Evolutionary conservation across 2,797 vertebrate genomes (phyloP).

Genomic region (Oryzias dopingdopingensis): DNA sequence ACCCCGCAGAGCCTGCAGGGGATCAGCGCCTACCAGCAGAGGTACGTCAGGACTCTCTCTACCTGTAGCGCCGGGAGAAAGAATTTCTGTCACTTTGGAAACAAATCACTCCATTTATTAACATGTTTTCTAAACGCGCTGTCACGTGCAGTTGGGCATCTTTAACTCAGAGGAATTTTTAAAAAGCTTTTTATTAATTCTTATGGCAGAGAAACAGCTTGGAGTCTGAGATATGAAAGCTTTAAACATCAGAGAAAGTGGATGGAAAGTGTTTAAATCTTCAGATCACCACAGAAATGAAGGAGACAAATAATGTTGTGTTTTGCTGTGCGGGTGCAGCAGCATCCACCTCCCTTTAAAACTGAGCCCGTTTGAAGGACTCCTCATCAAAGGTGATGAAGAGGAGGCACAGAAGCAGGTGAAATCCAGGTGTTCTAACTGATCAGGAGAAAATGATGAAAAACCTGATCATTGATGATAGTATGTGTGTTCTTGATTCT

Average conservation of each 20-base stretch:
- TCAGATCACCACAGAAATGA: too few relatives aligned
- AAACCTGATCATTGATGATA: too few relatives aligned
- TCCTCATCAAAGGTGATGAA: neutral
- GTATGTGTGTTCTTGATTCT: too few relatives aligned
- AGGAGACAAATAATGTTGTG: too few relatives aligned
- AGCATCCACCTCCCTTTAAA: too few relatives aligned
- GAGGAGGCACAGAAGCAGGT: neutral
- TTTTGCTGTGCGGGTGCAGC: too few relatives aligned
- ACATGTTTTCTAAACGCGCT: neutral
- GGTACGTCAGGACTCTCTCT: constrained; percentile 78
- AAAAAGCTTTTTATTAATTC: neutral
- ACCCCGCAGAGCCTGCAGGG: constrained; percentile 92
- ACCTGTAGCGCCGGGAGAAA: constrained; percentile 36
- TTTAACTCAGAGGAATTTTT: constrained; percentile 37
- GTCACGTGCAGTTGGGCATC: constrained; percentile 30
- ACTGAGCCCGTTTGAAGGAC: too few relatives aligned
- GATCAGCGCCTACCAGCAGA: constrained; percentile 93
- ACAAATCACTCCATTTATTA: neutral
- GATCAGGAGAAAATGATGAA: too few relatives aligned
- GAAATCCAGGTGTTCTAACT: constrained; percentile 5
- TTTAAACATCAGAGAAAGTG: constrained; percentile 3
- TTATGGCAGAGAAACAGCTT: neutral
- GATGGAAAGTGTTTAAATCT: too few relatives aligned
- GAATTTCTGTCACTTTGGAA: neutral
- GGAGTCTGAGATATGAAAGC: constrained; percentile 4